Evolutionary conservation across 53 echinoderm and acorn worm species (phyloP), one percentile per base, ranked within the genome.

Genomic region (Echinometra lucunter): DNA sequence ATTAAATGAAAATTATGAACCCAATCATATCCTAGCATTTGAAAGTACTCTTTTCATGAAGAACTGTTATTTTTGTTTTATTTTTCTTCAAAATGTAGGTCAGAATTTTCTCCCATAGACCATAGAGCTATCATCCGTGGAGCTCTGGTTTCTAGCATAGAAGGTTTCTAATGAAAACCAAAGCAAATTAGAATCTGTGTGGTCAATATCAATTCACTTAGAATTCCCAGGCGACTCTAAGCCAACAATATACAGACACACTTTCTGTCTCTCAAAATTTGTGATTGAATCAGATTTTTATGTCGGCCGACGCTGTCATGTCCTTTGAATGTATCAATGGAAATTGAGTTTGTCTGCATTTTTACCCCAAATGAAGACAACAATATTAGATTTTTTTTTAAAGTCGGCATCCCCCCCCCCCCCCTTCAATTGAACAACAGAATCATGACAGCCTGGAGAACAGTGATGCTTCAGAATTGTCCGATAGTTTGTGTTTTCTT

Each of bases 171-270:
- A 85, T 85, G 85, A 85, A 85, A 85, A 28, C 47, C 28, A 30
- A 85, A 85, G 85, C 49, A 85, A 85, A 85, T 85, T 85, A 85
- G 28, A 85, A 49, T 28, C 85, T 12, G 44, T 85, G 85, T 85
- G 53, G 85, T 85, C 85, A 85, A 85, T 49, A 85, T 15, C 85
- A 85, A 85, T 85, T 85, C 49, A 49, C 85, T 85, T 85, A 85
- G 85, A 85, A 85, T 37, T 85, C 85, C 10, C 49, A 5, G 85
- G 85, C 85, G 53, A 85, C 85, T n/a, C 49, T 9, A 85, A 53
- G 10, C 27, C 85, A 85, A 85, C 85, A 45, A 85, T 85, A 85
- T n/a, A 47, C 85, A 85, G 45, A 47, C 53, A 49, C 85, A 49
- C 49, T 85, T 30, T 19, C 23, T 85, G 45, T 85, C 85, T 53